Evolutionary conservation across 2,797 vertebrate genomes (phyloP), one percentile per base, ranked within the genome.

Genomic region (Leptodactylus fallax): DNA sequence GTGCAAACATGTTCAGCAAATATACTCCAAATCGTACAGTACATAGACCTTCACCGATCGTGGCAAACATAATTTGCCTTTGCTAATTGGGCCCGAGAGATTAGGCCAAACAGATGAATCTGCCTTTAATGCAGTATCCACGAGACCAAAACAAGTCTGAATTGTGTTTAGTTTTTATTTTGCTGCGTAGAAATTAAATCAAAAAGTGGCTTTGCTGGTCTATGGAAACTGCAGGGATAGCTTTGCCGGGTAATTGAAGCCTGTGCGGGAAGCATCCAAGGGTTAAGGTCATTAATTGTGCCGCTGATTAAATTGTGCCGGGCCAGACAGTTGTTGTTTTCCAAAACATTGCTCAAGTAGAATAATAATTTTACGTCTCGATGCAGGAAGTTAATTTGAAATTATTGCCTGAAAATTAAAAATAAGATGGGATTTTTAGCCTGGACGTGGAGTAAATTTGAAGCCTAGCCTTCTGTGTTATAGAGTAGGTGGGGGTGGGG

Each of bases 271-370:
- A 23, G 36, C 21, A 49, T 61, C 12, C 25, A 86, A n/a, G 84
- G 72, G 84, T 86, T 86, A 86, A 93, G 95, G 92, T 91, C 89
- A 88, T 94, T 96, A 93, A 94, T 94, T 95, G 91, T 91, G 91
- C 94, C 94, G 93, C 90, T 92, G 58, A 69, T 91, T 88, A 92
- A 93, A 95, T 95, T 94, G 89, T 90, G 85, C 83, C 78, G 89
- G 88, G 83, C 91, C 90, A 79, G 92, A 86, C 94, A 91, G 87
- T 90, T 92, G 91, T 91, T 91, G 49, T 91, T 93, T 94, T 93
- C 92, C 87, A 36, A 85, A 91, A 94, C 92, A 94, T 94, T 93
- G 92, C 85, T 90, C 91, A 90, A 92, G 91, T 87, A 90, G 77
- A 91, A 90, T 72, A 81, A 87, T 82, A 89, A 90, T 90, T 92